Base-by-base conservation (phyloP, 2,797 vertebrate species). In the Gila robusta region DNA sequence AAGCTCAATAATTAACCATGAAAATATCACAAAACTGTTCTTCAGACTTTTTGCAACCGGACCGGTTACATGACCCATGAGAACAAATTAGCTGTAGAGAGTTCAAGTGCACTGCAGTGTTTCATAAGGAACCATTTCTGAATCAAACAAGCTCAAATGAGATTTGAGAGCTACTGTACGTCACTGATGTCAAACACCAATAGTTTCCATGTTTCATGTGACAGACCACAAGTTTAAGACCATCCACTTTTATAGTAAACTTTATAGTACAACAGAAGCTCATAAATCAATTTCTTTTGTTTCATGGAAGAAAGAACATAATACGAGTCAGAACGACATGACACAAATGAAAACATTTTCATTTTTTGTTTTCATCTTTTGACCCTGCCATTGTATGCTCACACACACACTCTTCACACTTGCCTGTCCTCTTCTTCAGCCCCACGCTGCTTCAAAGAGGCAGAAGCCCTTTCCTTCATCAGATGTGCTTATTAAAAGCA, bases 401-500 rank as follows among this genome's bases (percentile, higher is more conserved):
- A 70, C 14, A 90, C 84, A 89, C 23, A 83, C 78, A 83, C 49
- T 37, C 6, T 41, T 5, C 28, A 23, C 79, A 62, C 70, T 80
- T 56, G 73, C 21, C 23, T 52, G 79, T 83, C 67, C 49, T 62
- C 9, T 41, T 52, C 52, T 56, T 32, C 69, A 80, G 47, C 77
- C 70, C 83, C 41, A 62, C 79, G 41, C 44, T 79, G 79, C 80
- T 89, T 91, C 85, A 91, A 89, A 92, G 87, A 81, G 87, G 88
- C 85, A 88, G 56, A 70, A 72, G 83, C 81, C 69, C 54, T 69
- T 73, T 81, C 80, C 74, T 84, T 83, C 59, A 86, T 91, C 88
- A 89, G 88, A 89, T 73, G 19, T 76, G 62, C 84, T 91, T 89
- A 91, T 92, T 93, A 91, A 89, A 92, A 83, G 71, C 73, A 82